A percentile compares a stretch with the other conserved stretches of the same genome.
phyloP scores from a whole-genome alignment of 2,888 invertebrate species.

The Rhingia rostrata region DNA sequence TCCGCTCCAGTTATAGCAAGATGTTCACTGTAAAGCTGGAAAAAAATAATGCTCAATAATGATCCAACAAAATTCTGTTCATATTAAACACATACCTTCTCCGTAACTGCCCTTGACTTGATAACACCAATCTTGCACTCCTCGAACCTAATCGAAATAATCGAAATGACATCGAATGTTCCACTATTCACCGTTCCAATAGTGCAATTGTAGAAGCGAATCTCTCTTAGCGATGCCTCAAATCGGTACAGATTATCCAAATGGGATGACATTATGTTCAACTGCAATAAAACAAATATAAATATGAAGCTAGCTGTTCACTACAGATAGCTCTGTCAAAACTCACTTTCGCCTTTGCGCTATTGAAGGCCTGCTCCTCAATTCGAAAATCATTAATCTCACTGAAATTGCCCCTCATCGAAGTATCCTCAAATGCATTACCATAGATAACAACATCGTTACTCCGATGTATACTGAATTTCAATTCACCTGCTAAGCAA shows the following conservation, averaged over 20 bases:
- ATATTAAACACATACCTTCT: conserved; percentile 77
- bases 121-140: conserved; percentile 80
- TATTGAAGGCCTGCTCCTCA: conserved; percentile 79
- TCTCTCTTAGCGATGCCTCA: conserved; percentile 80
- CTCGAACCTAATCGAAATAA: conserved; percentile 80
- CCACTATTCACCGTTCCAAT: conserved; percentile 79
- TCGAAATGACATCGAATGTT: conserved; percentile 81
- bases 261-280: conserved; percentile 78
- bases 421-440: conserved; percentile 80
- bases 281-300: conserved; percentile 74
- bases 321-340: conserved; percentile 27
- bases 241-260: conserved; percentile 79
- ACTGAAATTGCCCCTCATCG: conserved; percentile 78
- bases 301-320: conserved; percentile 77
- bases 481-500: conserved; percentile 78
- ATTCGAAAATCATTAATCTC: conserved; percentile 79
- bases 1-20: conserved; percentile 80
- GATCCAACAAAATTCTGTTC: background rate
- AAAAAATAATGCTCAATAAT: conserved; percentile 1
- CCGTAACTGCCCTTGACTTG: conserved; percentile 80
- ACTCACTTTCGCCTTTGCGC: conserved; percentile 79
- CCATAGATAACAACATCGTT: conserved; percentile 77
- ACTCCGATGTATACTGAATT: conserved; percentile 79
- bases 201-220: conserved; percentile 79
- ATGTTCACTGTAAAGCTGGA: conserved; percentile 78